Conservation (phyloP, 2,797 vertebrate genomes). For the Fundulus diaphanus region DNA sequence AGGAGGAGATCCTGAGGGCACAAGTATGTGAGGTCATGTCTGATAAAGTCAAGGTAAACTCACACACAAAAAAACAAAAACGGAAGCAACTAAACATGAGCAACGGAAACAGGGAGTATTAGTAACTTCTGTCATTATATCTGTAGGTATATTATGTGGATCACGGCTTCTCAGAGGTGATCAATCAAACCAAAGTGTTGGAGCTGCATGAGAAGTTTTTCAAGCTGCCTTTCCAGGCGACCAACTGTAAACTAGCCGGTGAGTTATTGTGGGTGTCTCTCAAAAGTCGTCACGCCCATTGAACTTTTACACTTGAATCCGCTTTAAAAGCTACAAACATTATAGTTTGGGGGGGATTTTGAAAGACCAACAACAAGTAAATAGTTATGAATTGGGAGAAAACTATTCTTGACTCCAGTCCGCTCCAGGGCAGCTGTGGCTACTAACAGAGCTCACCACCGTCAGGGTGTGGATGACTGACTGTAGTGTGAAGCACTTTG, state of each 20-base stretch:
- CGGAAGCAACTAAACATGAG: constrained; percentile 1
- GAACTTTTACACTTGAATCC: neutral
- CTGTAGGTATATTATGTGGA: constrained; percentile 92
- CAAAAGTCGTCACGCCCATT: too few species aligned
- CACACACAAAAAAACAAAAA: neutral
- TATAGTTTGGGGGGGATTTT: too few species aligned
- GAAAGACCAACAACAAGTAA: neutral
- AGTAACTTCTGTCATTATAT: constrained; percentile 2
- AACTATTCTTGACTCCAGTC: neutral
- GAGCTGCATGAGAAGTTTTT: constrained; percentile 88
- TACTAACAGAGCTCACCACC: too few species aligned
- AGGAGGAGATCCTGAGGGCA: constrained; percentile 91
- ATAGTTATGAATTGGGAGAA: neutral
- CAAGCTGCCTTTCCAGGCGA: constrained; percentile 90
- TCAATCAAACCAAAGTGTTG: constrained; percentile 87
- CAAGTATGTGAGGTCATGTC: constrained; percentile 84
- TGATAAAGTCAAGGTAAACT: constrained; percentile 87
- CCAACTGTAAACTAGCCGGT: constrained; percentile 96
- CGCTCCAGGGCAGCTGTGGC: too few species aligned
- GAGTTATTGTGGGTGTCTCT: constrained; percentile 55
- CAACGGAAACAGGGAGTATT: neutral
- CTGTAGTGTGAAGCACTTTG: too few species aligned
- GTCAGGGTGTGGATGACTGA: too few species aligned
- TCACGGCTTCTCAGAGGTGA: constrained; percentile 92
- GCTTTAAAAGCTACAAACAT: neutral